phyloP scores from a whole-genome alignment of 2,113 vertebrate genomes.

The Erinaceus europaeus region DNA sequence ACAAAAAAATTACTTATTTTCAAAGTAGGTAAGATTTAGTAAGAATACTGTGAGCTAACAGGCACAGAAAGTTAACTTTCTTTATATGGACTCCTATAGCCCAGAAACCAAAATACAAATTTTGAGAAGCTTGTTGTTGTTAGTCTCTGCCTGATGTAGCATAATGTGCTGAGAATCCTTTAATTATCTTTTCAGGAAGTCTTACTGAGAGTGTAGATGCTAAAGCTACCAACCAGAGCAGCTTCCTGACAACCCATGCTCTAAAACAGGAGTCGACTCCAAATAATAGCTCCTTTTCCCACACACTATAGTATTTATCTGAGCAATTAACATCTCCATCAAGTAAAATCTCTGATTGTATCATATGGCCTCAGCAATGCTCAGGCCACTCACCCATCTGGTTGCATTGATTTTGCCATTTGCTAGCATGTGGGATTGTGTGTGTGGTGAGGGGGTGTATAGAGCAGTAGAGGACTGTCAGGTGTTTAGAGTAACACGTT shows the following conservation, averaged over 20 bases:
- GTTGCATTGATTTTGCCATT: conserved; percentile 76
- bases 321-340: conserved; percentile 45
- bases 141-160: not conserved
- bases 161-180: conserved; percentile 7
- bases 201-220: not conserved
- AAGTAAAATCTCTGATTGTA: conserved; percentile 41
- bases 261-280: not conserved
- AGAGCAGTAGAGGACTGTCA: not conserved
- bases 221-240: conserved; percentile 15
- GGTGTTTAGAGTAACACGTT: conserved; percentile 77
- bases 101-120: not conserved
- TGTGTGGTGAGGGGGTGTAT: not conserved
- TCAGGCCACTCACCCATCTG: conserved; percentile 72
- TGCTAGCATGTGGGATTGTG: conserved; percentile 73
- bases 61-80: not conserved
- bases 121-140: conserved; percentile 4
- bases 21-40: not conserved
- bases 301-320: not conserved
- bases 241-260: not conserved
- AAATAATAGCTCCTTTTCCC: conserved; percentile 7
- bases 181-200: conserved; percentile 60
- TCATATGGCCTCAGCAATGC: conserved; percentile 58
- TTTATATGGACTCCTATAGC: not conserved
- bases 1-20: not conserved
- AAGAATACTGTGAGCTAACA: not conserved